These are phyloP conservation scores for Rhodophaea formosa DNA, from an alignment of 2,888 invertebrate species.

Conservation along the genomic window DNA sequence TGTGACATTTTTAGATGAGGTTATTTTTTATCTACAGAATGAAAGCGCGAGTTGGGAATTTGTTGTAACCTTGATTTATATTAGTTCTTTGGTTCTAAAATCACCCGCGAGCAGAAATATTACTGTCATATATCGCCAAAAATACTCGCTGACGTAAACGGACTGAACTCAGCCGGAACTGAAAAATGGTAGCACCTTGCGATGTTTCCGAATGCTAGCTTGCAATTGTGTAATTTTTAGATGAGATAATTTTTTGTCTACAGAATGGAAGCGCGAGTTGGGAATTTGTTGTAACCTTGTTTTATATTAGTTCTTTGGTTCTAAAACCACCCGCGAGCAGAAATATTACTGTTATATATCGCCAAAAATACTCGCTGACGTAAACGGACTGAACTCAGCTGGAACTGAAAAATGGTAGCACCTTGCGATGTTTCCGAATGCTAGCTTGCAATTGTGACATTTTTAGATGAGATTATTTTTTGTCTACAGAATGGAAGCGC, in stretches of 20 bases:
- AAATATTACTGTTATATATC: constrained; percentile 56
- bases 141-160: constrained; percentile 48
- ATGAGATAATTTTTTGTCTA: constrained; percentile 34
- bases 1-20: constrained; percentile 37
- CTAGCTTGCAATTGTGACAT: constrained; percentile 49
- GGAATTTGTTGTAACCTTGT: background rate
- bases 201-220: constrained; percentile 52
- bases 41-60: constrained; percentile 20
- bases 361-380: constrained; percentile 47
- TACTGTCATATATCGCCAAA: constrained; percentile 50
- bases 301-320: constrained; percentile 30
- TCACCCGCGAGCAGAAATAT: constrained; percentile 51
- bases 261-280: constrained; percentile 27
- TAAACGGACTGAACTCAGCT: constrained; percentile 52
- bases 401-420: constrained; percentile 67
- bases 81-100: constrained; percentile 37
- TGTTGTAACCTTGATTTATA: background rate
- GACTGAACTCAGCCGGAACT: constrained; percentile 55
- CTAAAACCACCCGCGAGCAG: constrained; percentile 44
- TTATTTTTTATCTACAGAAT: constrained; percentile 36
- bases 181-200: constrained; percentile 70
- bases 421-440: constrained; percentile 56
- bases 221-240: constrained; percentile 42
- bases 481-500: constrained; percentile 33
- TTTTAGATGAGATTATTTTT: constrained; percentile 32